Evolutionary conservation across 2,888 invertebrate species (phyloP), one percentile per base, ranked within the genome.

Genomic region (Andrena trimmerana): DNA sequence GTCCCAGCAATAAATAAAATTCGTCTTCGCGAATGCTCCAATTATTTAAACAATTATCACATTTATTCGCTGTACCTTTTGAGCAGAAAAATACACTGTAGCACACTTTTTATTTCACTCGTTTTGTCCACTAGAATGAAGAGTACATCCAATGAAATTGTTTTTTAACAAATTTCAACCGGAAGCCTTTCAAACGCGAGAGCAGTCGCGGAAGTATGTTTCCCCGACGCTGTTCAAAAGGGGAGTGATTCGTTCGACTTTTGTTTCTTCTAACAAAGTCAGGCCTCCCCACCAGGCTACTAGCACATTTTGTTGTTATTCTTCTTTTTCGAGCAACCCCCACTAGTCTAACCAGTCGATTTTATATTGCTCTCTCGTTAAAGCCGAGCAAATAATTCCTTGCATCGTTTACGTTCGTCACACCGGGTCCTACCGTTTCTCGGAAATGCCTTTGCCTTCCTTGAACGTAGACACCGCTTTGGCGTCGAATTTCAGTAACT

Each of bases 181-280:
- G 73, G 74, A 77, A 59, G 31, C 13, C 8, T 16, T 10, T 27
- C 29, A 10, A 3, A 48, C 42, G 42, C 29, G 8, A 78, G 10
- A 50, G 10, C 48, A 33, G 59, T 52, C 24, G 13, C 57, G 27
- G 10, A 59, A 60, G 20, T 13, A 16, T 81, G 57, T 57, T 78
- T 50, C 57, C 50, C 8, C 68, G n/a, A 24, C 57, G 50, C 27
- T 29, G 81, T 71, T 68, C 67, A 79, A 72, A 78, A 62, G 24
- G 31, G 36, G 16, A 81, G 67, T 81, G 81, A 62, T 52, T 52
- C 71, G 67, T 33, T 67, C 57, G 72, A 72, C 27, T 79, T 80
- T 72, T 78, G 59, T 66, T 78, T 79, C 78, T 79, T 78, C 75
- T 33, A 48, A 78, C 60, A 78, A 78, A 54, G 62, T 75, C 59